phyloP scores from a whole-genome alignment of 2,888 invertebrate species.

The Leptarthrus brevirostris region DNA sequence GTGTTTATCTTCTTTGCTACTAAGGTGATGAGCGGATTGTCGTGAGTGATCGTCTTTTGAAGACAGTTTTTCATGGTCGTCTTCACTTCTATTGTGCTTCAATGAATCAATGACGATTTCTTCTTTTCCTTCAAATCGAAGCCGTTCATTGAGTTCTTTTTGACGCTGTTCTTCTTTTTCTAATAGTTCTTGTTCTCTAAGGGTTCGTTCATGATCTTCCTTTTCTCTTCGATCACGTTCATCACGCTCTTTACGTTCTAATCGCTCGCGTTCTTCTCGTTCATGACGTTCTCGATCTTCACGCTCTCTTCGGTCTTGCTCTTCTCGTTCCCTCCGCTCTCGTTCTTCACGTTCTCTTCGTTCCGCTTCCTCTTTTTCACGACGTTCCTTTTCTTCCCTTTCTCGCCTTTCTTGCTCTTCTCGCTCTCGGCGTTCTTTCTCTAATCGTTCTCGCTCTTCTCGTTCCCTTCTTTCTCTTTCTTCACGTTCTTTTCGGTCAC shows the following conservation, averaged over 20 bases:
- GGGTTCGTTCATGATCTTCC: slow-evolving; percentile 59
- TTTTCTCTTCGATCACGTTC: slow-evolving; percentile 56
- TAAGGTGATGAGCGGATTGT: slow-evolving; percentile 42
- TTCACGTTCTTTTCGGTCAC: slow-evolving; percentile 60
- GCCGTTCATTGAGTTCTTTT: slow-evolving; percentile 66
- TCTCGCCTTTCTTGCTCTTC: slow-evolving; percentile 56
- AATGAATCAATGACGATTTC: slow-evolving; percentile 60
- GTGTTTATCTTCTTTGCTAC: slow-evolving; percentile 55
- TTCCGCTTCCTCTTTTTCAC: slow-evolving; percentile 60
- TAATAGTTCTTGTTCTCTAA: slow-evolving; percentile 63
- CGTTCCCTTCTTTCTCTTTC: slow-evolving; percentile 59
- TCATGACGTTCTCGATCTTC: slow-evolving; percentile 61
- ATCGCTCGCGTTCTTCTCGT: slow-evolving; percentile 57
- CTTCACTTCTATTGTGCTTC: slow-evolving; percentile 60
- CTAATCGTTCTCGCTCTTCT: slow-evolving; percentile 54
- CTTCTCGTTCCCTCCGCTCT: slow-evolving; percentile 59
- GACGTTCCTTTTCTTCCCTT: slow-evolving; percentile 58
- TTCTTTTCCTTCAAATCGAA: slow-evolving; percentile 66
- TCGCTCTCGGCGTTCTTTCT: slow-evolving; percentile 56
- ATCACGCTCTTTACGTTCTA: slow-evolving; percentile 55
- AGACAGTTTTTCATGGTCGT: slow-evolving; percentile 58
- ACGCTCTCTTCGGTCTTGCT: slow-evolving; percentile 58
- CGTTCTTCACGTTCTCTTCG: slow-evolving; percentile 59
- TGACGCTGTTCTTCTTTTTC: slow-evolving; percentile 60
- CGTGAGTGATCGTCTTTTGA: slow-evolving; percentile 15